These are phyloP conservation scores for Chelonus formosanus DNA, from an alignment of 2,888 invertebrate species.

Conservation along the genomic window DNA sequence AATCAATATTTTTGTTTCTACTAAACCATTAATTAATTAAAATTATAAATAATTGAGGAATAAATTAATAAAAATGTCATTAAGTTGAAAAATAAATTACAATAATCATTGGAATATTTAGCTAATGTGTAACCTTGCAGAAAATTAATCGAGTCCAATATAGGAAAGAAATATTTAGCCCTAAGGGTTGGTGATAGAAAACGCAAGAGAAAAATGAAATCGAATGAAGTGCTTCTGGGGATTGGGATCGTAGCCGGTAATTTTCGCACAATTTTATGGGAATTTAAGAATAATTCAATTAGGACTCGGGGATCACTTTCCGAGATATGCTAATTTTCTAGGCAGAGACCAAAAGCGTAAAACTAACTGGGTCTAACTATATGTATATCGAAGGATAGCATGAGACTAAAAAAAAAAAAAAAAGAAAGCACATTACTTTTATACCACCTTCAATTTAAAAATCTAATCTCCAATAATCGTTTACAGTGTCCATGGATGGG, in stretches of 20 bases:
- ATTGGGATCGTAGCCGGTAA: constrained; percentile 50
- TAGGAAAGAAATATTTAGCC: constrained; percentile 38
- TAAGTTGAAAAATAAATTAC: constrained; percentile 9
- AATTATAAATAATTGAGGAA: neutral
- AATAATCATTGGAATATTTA: constrained; percentile 25
- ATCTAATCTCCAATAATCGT: constrained; percentile 65
- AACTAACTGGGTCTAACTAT: constrained; percentile 7
- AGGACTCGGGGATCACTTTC: constrained; percentile 62
- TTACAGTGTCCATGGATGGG: constrained; percentile 45
- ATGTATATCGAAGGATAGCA: constrained; percentile 20
- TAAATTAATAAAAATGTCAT: neutral
- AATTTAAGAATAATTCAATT: constrained; percentile 66
- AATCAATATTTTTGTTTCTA: constrained; percentile 4
- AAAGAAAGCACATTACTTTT: constrained; percentile 17
- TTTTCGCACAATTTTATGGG: constrained; percentile 65
- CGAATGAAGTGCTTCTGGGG: constrained; percentile 10
- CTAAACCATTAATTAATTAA: too few relatives aligned
- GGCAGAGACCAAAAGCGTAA: constrained; percentile 26
- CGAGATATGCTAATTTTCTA: constrained; percentile 64
- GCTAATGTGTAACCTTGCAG: constrained; percentile 57
- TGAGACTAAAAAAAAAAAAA: constrained; percentile 34
- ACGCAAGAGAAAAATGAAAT: neutral
- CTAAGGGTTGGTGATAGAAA: constrained; percentile 26
- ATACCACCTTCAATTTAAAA: constrained; percentile 63
- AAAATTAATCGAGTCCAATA: constrained; percentile 62